Base-by-base conservation (phyloP, 1,140 invertebrate species). In the Sesamia nonagrioides region DNA sequence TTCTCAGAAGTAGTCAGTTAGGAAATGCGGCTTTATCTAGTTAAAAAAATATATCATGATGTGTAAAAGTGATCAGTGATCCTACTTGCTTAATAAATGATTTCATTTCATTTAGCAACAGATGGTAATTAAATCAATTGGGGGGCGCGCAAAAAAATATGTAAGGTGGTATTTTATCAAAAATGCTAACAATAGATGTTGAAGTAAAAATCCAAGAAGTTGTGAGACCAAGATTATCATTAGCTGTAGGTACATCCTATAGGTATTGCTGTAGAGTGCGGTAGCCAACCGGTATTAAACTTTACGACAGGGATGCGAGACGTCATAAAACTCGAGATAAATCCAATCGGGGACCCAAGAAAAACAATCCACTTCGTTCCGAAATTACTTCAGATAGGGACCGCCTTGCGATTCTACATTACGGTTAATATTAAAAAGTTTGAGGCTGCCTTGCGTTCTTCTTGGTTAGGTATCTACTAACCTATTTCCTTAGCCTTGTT, bases 281-380 rank as follows among this genome's bases (percentile, higher is more conserved):
- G 92, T 92, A 92, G 92, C 88, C 80, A 84, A 83, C 80, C 83
- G 87, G 88, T 88, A 89, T 89, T 92, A 93, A 92, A 93, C 63
- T 93, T 94, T 94, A 94, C 92, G 93, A 94, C 78, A 75, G 91
- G 88, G 91, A 92, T 92, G 86, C 86, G 91, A 89, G 88, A 89
- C 88, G 87, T 86, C 86, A 89, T 93, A 93, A 94, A 93, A 92
- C 86, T 91, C 86, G 87, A 92, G 92, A 92, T 93, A 92, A 92
- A 91, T 92, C 91, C 88, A 89, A 92, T 93, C 90, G 88, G 84
- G 83, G 87, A 88, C 87, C 86, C 79, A 85, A 89, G 88, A 87
- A 90, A 92, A 92, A 93, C 93, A 93, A 92, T 94, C 90, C 89
- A 90, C 89, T 91, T 89, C 84, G 85, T 78, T 78, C 69, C 84